Evolutionary conservation across 2,113 vertebrate species (phyloP).

Genomic region (Cariama cristata): DNA sequence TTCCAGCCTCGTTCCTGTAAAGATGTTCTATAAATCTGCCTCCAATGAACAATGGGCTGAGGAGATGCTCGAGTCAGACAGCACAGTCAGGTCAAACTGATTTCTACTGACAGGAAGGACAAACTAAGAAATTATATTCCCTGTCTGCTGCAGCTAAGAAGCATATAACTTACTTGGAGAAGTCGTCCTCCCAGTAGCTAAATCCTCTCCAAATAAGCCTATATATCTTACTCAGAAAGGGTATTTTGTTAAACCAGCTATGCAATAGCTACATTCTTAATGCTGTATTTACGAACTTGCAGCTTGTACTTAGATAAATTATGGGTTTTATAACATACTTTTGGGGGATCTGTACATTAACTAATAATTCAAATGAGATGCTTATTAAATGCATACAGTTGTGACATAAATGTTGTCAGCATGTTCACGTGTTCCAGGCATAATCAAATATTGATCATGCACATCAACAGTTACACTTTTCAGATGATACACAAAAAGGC

Average conservation of each 20-base stretch:
- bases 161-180: not conserved
- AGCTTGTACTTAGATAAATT: slow-evolving; percentile 59
- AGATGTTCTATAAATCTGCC: slow-evolving; percentile 13
- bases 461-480: not conserved
- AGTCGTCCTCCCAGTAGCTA: slow-evolving; percentile 24
- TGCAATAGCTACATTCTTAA: slow-evolving; percentile 50
- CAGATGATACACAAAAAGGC: not conserved
- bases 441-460: not conserved
- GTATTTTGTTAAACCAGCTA: slow-evolving; percentile 45
- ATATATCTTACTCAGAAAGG: slow-evolving; percentile 47
- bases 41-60: not conserved
- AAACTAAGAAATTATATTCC: not conserved
- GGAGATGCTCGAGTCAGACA: not conserved
- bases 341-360: slow-evolving; percentile 41
- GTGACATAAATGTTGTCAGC: slow-evolving; percentile 35
- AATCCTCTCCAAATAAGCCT: slow-evolving; percentile 34
- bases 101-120: slow-evolving; percentile 3
- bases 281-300: slow-evolving; percentile 49
- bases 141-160: slow-evolving; percentile 44
- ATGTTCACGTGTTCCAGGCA: not conserved
- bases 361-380: slow-evolving; percentile 45
- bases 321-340: slow-evolving; percentile 52
- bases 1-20: not conserved
- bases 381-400: slow-evolving; percentile 55
- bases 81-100: not conserved